phyloP scores from a whole-genome alignment of 2,113 vertebrate species.

The Grallaria varia region DNA sequence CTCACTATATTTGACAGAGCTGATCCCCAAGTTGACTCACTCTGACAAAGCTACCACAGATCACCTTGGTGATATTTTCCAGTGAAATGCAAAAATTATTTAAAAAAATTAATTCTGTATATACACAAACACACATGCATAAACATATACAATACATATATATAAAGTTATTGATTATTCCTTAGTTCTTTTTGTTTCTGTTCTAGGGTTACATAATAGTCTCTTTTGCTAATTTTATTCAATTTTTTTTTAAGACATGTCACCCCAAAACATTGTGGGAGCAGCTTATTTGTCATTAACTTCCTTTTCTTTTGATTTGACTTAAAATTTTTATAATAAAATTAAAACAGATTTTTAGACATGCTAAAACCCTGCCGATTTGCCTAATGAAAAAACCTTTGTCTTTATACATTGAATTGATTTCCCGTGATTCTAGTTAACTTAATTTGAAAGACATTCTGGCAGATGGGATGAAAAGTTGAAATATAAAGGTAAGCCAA shows the following conservation, averaged over 20 bases:
- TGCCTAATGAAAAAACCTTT: not conserved
- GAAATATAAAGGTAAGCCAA: not conserved
- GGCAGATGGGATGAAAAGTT: not conserved
- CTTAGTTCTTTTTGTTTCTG: not conserved
- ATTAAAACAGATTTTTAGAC: not conserved
- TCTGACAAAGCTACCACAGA: not conserved
- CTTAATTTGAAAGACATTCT: not conserved
- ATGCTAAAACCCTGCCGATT: not conserved
- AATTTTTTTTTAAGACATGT: not conserved
- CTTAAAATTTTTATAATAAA: not conserved
- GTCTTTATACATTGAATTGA: not conserved
- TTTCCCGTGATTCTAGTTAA: not conserved
- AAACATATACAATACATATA: not conserved
- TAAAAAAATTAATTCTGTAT: not conserved
- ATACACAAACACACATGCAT: not conserved
- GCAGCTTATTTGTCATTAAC: not conserved
- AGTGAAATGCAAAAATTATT: not conserved
- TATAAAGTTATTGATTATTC: not conserved
- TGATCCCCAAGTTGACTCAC: not conserved
- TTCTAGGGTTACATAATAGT: not conserved
- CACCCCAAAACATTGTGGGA: not conserved
- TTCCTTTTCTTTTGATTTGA: not conserved
- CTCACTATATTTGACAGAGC: not conserved
- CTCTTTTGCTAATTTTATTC: not conserved
- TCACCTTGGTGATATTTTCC: not conserved